Percentiles rank a stretch among this genome's conserved stretches.
These are phyloP conservation scores for Plestiodon gilberti DNA, from an alignment of 2,113 vertebrate genomes.

Conservation along the genomic window DNA sequence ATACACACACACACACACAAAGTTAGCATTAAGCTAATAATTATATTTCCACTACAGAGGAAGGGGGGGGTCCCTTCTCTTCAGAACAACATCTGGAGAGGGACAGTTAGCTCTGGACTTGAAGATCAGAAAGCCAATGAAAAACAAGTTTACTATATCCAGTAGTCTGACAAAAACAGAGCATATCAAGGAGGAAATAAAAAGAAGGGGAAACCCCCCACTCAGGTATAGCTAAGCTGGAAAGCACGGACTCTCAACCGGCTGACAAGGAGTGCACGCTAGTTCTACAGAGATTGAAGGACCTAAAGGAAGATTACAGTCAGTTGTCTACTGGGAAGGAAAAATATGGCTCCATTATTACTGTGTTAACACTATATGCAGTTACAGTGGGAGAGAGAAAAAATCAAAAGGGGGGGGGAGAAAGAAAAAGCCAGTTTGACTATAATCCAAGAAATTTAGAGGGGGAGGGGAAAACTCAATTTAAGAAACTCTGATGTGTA, in stretches of 20 bases:
- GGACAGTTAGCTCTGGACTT: conserved; percentile 57
- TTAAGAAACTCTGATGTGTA: conserved; percentile 72
- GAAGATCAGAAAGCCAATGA: conserved; percentile 63
- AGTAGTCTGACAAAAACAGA: conserved; percentile 60
- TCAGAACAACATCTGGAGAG: conserved; percentile 68
- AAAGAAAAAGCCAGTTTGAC: conserved; percentile 51
- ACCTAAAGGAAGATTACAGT: conserved; percentile 58
- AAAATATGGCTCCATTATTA: conserved; percentile 56
- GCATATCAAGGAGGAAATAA: conserved; percentile 54
- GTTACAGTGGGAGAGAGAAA: conserved; percentile 68
- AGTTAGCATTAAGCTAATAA: conserved; percentile 71
- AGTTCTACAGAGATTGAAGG: conserved; percentile 64
- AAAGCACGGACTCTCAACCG: conserved; percentile 69
- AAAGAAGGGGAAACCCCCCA: conserved; percentile 51
- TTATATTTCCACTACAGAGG: conserved; percentile 66
- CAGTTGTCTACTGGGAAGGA: conserved; percentile 59
- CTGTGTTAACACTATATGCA: conserved; percentile 54
- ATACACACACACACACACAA: conserved; percentile 73
- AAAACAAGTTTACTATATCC: conserved; percentile 56
- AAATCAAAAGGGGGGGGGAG: conserved; percentile 64
- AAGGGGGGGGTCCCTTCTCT: conserved; percentile 71
- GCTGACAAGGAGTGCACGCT: conserved; percentile 70
- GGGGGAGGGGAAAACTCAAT: conserved; percentile 63
- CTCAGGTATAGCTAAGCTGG: conserved; percentile 39
- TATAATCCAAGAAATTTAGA: conserved; percentile 57